Evolutionary conservation across 92 coral and sea anemone genomes (phyloP).

Genomic region (Epizoanthus illoricatus): DNA sequence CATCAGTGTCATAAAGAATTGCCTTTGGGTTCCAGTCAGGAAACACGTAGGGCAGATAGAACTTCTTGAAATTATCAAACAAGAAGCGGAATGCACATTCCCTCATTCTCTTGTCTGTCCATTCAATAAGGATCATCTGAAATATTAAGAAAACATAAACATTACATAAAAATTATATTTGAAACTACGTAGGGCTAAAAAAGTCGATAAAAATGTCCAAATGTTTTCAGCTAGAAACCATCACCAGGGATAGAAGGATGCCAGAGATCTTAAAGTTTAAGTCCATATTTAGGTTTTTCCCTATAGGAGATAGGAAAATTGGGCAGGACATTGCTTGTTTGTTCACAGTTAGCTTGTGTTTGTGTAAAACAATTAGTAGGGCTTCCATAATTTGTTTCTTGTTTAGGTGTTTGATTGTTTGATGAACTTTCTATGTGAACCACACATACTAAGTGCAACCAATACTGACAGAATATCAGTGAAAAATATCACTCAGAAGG

Average conservation of each 20-base stretch:
- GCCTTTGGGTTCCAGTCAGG: slow-evolving; percentile 84
- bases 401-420: not conserved
- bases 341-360: no score
- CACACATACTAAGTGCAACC: not conserved
- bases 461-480: not conserved
- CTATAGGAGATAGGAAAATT: no score
- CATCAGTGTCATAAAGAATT: slow-evolving; percentile 68
- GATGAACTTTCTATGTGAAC: not conserved
- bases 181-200: not conserved
- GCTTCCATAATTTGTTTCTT: no score
- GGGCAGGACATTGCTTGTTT: no score
- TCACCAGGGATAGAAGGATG: no score
- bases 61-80: slow-evolving; percentile 88
- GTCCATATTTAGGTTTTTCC: no score
- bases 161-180: no score
- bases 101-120: slow-evolving; percentile 78
- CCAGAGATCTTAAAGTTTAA: no score
- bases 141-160: not conserved
- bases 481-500: no score
- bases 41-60: slow-evolving; percentile 86
- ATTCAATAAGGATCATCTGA: slow-evolving; percentile 81
- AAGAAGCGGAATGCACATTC: slow-evolving; percentile 80
- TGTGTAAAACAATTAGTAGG: no score
- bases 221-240: no score
- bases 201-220: not conserved